A percentile compares a stretch with the other conserved stretches of the same genome.
Evolutionary conservation across 2,797 vertebrate species (phyloP).

Genomic region (Smutsia gigantea): DNA sequence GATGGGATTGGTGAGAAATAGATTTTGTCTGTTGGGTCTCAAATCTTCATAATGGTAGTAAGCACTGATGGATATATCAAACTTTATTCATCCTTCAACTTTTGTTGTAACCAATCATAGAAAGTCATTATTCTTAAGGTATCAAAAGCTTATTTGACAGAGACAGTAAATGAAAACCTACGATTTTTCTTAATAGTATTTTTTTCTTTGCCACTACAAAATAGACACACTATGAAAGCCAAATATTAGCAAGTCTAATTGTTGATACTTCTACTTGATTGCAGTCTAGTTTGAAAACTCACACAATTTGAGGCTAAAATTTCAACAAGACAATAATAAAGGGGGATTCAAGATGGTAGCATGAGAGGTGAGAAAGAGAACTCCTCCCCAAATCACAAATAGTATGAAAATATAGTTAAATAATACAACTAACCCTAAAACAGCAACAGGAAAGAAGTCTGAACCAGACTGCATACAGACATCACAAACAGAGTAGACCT

Average conservation of each 20-base stretch:
- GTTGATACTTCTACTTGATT: slow-evolving; percentile 23
- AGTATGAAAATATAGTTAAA: too few relatives aligned
- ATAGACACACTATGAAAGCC: background rate
- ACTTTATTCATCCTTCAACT: background rate
- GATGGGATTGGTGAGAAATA: background rate
- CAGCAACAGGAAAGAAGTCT: too few relatives aligned
- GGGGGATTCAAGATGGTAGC: too few relatives aligned
- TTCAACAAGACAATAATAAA: background rate
- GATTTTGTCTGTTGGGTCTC: background rate
- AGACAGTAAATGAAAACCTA: background rate
- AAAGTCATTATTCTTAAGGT: background rate
- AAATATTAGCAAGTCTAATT: slow-evolving; percentile 2
- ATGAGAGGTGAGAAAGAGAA: too few relatives aligned
- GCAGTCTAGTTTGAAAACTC: slow-evolving; percentile 35
- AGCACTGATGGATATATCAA: background rate
- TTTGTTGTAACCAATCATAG: background rate
- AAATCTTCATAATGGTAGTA: background rate
- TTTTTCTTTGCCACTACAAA: background rate
- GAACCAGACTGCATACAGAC: too few relatives aligned
- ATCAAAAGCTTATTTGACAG: background rate
- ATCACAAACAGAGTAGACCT: too few relatives aligned
- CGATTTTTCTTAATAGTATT: background rate
- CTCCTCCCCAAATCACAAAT: too few relatives aligned
- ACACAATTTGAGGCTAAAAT: slow-evolving; percentile 19
- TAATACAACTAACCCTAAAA: too few relatives aligned